phyloP scores from a whole-genome alignment of 2,113 vertebrate species.

The Brienomyrus brachyistius region DNA sequence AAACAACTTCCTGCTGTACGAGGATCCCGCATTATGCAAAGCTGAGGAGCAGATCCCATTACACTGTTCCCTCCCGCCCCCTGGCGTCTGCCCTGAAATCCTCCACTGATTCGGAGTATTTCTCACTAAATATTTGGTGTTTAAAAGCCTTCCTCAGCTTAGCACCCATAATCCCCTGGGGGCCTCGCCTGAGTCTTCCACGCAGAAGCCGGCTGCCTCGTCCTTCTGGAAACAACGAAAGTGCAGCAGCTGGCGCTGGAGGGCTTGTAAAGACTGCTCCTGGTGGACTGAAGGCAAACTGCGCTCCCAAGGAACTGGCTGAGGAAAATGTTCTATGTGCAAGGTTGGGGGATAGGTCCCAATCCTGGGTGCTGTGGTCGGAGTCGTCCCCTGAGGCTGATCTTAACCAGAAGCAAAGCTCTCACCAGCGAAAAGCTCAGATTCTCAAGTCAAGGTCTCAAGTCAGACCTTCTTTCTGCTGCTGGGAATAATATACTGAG shows the following conservation, averaged over 20 bases:
- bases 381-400: not conserved
- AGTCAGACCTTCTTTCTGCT: not conserved
- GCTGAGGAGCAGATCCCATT: not conserved
- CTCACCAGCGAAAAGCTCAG: not conserved
- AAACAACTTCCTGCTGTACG: not conserved
- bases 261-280: not conserved
- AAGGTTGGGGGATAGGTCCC: not conserved
- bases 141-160: slow-evolving; percentile 10
- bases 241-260: not conserved
- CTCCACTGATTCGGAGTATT: not conserved
- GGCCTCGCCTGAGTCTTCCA: not conserved
- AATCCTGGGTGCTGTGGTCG: not conserved
- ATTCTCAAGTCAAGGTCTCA: not conserved
- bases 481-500: not conserved
- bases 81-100: not conserved
- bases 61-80: not conserved
- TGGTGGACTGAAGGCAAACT: not conserved
- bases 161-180: slow-evolving; percentile 6
- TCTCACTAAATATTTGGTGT: not conserved
- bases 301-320: not conserved
- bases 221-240: not conserved
- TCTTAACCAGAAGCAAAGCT: not conserved
- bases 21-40: not conserved
- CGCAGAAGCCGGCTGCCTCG: not conserved
- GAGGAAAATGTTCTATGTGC: not conserved